Conservation (phyloP, 2,888 invertebrate species). For the Crematogaster levior region DNA sequence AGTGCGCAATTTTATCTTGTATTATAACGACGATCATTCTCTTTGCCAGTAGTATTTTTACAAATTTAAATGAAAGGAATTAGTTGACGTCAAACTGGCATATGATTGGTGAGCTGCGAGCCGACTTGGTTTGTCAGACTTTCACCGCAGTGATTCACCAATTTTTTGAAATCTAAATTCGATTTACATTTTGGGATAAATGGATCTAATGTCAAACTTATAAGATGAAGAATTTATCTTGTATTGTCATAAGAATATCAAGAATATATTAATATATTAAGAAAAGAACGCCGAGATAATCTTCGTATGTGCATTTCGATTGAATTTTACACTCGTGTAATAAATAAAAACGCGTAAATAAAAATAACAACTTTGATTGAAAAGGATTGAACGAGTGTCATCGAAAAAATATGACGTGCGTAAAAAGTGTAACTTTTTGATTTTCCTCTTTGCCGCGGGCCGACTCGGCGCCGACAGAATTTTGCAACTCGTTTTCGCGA, state of each 20-base stretch:
- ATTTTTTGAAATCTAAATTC: too few relatives aligned
- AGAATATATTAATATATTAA: neutral
- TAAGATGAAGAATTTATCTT: too few relatives aligned
- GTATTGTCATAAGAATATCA: too few relatives aligned
- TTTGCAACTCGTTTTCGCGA: conserved; percentile 34
- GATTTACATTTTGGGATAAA: too few relatives aligned
- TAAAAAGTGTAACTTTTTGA: conserved; percentile 52
- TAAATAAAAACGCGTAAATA: conserved; percentile 40
- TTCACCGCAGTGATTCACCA: too few relatives aligned
- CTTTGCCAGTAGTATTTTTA: too few relatives aligned
- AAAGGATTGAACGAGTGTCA: conserved; percentile 47
- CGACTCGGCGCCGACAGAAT: conserved; percentile 15
- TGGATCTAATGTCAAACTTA: too few relatives aligned
- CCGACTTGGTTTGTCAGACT: too few relatives aligned
- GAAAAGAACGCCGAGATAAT: neutral
- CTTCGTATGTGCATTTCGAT: neutral
- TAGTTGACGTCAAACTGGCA: too few relatives aligned
- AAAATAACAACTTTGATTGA: conserved; percentile 49
- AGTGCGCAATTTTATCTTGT: neutral
- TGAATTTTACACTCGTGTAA: conserved; percentile 12
- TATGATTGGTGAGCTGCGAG: too few relatives aligned
- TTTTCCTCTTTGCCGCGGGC: conserved; percentile 41
- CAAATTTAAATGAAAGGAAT: too few relatives aligned
- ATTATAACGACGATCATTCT: too few relatives aligned
- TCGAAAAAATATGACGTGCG: conserved; percentile 49